phyloP scores from a whole-genome alignment of 1,140 invertebrate genomes.

The Harlomillsia oculata region DNA sequence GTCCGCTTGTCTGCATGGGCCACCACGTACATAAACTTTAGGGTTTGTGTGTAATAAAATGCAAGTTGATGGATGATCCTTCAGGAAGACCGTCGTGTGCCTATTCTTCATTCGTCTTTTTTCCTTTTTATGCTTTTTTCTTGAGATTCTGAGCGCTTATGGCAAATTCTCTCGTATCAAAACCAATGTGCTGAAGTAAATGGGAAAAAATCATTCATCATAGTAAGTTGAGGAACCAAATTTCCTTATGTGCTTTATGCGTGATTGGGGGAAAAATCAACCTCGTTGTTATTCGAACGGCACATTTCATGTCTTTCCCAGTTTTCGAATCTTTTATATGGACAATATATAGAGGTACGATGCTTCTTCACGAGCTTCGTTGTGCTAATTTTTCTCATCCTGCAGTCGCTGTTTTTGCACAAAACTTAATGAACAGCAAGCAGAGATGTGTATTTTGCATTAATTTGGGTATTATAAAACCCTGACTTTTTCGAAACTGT shows the following conservation, averaged over 20 bases:
- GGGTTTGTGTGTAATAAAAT: conserved; percentile 13
- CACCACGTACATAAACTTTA: conserved; percentile 10
- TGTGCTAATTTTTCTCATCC: neutral
- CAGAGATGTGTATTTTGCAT: neutral
- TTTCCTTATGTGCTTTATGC: conserved; percentile 18
- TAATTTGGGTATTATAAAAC: neutral
- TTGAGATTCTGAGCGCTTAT: neutral
- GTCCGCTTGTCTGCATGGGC: no score
- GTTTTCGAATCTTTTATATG: neutral
- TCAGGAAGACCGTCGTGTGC: conserved; percentile 10
- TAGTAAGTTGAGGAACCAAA: conserved; percentile 7
- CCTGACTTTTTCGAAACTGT: neutral
- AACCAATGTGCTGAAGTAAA: neutral
- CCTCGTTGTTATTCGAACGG: neutral
- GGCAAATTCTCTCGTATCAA: neutral
- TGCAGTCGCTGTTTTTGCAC: neutral
- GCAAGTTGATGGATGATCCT: conserved; percentile 16
- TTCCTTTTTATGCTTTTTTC: neutral
- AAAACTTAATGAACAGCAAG: neutral
- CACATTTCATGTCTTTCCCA: neutral
- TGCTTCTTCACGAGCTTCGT: neutral
- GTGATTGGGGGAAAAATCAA: conserved; percentile 11
- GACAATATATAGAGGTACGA: neutral
- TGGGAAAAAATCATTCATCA: conserved; percentile 20
- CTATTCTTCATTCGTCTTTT: conserved; percentile 1